These are phyloP conservation scores for Lasioglossum oenotherae DNA, from an alignment of 2,888 invertebrate genomes.

Conservation along the genomic window DNA sequence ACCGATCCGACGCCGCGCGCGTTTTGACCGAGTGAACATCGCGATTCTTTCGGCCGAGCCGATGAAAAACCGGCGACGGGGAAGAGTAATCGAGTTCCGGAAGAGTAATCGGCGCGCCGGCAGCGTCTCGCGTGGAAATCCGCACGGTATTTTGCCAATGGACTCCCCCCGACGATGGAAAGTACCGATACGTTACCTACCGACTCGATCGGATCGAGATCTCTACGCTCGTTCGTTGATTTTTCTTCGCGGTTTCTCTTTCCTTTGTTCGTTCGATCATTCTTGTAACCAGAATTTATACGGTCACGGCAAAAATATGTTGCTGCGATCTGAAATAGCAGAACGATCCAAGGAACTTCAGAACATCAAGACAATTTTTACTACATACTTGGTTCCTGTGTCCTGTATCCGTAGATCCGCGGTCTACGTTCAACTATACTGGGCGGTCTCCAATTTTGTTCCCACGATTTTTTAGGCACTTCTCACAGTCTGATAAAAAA, in stretches of 20 bases:
- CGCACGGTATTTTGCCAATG: not conserved
- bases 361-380: no score
- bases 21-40: constrained; percentile 37
- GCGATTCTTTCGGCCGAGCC: not conserved
- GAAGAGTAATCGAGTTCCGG: constrained; percentile 8
- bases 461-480: no score
- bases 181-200: constrained; percentile 8
- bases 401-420: no score
- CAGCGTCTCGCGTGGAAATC: constrained; percentile 13
- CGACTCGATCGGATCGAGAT: not conserved
- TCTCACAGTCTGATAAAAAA: no score
- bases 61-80: constrained; percentile 7
- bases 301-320: no score
- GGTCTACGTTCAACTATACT: no score
- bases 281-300: no score
- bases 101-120: not conserved
- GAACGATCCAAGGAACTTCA: no score
- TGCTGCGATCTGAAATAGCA: no score
- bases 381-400: no score
- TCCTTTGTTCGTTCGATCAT: not conserved
- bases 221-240: not conserved
- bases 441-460: no score
- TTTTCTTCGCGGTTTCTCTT: not conserved
- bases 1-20: constrained; percentile 33
- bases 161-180: constrained; percentile 16